These are phyloP conservation scores for Spatulosminthurus flaviceps DNA, from an alignment of 2,888 invertebrate species.

Conservation along the genomic window DNA sequence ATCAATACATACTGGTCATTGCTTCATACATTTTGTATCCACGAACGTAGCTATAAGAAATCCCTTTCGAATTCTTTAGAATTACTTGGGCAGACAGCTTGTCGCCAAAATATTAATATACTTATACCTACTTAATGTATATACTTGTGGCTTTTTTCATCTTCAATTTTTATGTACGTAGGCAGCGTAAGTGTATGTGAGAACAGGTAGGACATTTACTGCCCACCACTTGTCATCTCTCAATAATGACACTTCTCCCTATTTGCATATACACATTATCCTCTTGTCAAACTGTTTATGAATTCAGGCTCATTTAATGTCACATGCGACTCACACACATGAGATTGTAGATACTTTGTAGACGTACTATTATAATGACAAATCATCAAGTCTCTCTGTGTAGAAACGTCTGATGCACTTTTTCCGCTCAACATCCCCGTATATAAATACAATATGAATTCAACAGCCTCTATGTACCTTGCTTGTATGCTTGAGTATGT, in stretches of 20 bases:
- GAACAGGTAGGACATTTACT: too few relatives aligned
- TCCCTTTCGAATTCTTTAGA: not conserved
- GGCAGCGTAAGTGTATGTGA: too few relatives aligned
- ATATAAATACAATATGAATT: too few relatives aligned
- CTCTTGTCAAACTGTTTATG: constrained; percentile 7
- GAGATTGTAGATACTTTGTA: not conserved
- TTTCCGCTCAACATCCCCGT: too few relatives aligned
- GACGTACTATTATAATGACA: too few relatives aligned
- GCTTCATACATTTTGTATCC: not conserved
- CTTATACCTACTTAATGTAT: not conserved
- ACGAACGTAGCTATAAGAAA: too few relatives aligned
- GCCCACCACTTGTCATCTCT: constrained; percentile 12
- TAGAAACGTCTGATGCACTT: too few relatives aligned
- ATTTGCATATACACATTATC: constrained; percentile 8
- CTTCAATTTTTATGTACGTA: too few relatives aligned
- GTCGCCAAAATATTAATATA: constrained; percentile 8
- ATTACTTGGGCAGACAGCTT: not conserved
- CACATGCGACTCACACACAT: not conserved
- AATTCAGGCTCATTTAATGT: not conserved
- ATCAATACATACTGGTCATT: not conserved
- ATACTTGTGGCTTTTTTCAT: not conserved
- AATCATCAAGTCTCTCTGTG: too few relatives aligned
- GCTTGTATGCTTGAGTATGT: too few relatives aligned
- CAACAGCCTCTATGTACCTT: too few relatives aligned
- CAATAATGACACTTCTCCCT: not conserved